phyloP scores from a whole-genome alignment of 1,140 invertebrate genomes.

The Heliothis subflexa region DNA sequence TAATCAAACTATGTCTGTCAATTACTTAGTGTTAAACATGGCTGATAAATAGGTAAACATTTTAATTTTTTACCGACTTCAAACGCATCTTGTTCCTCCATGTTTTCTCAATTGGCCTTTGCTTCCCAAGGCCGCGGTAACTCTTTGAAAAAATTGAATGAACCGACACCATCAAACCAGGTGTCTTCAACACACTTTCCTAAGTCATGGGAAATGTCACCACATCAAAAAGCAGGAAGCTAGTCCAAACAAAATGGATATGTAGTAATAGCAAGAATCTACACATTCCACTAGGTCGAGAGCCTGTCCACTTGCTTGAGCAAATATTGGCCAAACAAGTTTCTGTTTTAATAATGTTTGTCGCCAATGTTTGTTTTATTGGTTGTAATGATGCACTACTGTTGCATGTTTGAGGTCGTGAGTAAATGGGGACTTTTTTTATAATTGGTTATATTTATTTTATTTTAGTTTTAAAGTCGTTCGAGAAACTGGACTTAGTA shows the following conservation, averaged over 20 bases:
- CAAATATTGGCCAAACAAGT: constrained; percentile 67
- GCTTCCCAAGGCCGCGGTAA: no score
- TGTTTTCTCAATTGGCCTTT: no score
- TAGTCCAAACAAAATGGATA: constrained; percentile 7
- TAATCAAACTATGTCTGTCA: no score
- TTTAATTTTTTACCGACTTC: no score
- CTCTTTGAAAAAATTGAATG: not conserved
- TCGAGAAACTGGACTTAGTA: no score
- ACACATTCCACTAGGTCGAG: constrained; percentile 32
- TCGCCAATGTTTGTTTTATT: constrained; percentile 61
- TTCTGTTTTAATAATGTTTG: constrained; percentile 61
- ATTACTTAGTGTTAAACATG: no score
- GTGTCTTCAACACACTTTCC: not conserved
- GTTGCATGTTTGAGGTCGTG: constrained; percentile 34
- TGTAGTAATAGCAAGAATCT: constrained; percentile 15
- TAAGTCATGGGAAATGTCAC: not conserved
- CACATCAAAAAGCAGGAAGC: not conserved
- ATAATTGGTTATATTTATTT: not conserved
- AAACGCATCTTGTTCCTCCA: no score
- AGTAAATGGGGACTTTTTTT: not conserved
- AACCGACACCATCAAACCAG: not conserved
- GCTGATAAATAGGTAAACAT: no score
- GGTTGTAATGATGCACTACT: constrained; percentile 57
- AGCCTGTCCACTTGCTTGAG: constrained; percentile 51
- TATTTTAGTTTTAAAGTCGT: not conserved